Evolutionary conservation across 2,888 invertebrate genomes (phyloP).

Genomic region (Nebria brevicollis): DNA sequence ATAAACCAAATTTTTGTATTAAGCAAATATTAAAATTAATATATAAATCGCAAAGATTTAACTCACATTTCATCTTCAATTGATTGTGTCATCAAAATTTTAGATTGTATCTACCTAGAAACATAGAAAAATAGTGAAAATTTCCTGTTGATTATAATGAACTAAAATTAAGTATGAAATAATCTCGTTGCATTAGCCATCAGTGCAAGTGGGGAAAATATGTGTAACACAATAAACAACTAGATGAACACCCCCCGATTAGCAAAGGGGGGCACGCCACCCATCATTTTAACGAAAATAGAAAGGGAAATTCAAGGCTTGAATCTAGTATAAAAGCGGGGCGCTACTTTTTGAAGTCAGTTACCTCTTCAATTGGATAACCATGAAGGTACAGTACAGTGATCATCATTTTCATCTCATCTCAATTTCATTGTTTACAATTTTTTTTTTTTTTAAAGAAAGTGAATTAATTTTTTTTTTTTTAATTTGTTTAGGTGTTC

Average conservation of each 20-base stretch:
- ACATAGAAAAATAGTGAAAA: slow-evolving; percentile 16
- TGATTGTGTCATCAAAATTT: background rate
- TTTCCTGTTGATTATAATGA: slow-evolving; percentile 26
- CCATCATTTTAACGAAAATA: slow-evolving; percentile 30
- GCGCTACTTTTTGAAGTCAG: slow-evolving; percentile 40
- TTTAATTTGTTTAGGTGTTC: slow-evolving; percentile 40
- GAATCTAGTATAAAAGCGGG: slow-evolving; percentile 41
- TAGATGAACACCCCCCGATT: slow-evolving; percentile 24
- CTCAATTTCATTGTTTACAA: slow-evolving; percentile 26
- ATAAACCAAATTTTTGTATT: no score
- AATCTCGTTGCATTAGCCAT: background rate
- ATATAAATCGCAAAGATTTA: background rate
- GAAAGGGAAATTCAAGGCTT: slow-evolving; percentile 48
- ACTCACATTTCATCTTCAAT: background rate
- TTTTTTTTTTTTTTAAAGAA: slow-evolving; percentile 12
- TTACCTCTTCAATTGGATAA: slow-evolving; percentile 46
- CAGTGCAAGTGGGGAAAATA: slow-evolving; percentile 14
- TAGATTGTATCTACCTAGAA: slow-evolving; percentile 6
- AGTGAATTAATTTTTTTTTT: slow-evolving; percentile 26
- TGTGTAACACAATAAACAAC: slow-evolving; percentile 16
- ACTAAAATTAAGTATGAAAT: slow-evolving; percentile 15
- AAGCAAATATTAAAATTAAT: background rate
- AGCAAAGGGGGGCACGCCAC: slow-evolving; percentile 23
- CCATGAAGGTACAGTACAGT: slow-evolving; percentile 45
- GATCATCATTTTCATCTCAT: slow-evolving; percentile 16